These are phyloP conservation scores for Gortyna flavago DNA, from an alignment of 2,888 invertebrate genomes.

Conservation along the genomic window DNA sequence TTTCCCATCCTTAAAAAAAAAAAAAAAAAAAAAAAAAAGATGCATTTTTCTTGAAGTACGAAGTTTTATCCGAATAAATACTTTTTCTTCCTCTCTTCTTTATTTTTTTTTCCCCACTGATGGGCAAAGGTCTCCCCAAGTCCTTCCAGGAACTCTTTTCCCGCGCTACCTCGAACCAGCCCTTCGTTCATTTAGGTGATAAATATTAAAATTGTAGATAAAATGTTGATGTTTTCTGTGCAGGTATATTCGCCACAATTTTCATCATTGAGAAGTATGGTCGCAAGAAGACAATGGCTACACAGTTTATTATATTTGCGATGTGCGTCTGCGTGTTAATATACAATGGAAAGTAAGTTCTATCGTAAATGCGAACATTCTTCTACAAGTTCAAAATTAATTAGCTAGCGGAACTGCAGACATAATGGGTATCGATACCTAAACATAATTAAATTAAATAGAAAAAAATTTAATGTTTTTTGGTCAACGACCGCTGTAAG, in stretches of 20 bases:
- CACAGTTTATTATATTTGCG: conserved; percentile 96
- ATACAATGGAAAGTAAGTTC: conserved; percentile 92
- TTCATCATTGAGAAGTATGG: conserved; percentile 97
- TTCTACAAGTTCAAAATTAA: neutral
- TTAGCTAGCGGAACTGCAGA: no score
- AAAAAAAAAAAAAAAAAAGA: no score
- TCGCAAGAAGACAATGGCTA: conserved; percentile 97
- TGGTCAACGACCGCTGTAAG: no score
- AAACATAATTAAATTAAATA: no score
- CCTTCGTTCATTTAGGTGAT: neutral
- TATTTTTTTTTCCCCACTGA: neutral
- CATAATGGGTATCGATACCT: no score
- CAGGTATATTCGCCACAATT: conserved; percentile 96
- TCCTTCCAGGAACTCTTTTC: neutral
- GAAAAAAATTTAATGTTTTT: no score
- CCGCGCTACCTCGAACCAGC: neutral
- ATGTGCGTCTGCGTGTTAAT: conserved; percentile 93
- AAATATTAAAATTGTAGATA: neutral
- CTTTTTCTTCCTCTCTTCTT: neutral
- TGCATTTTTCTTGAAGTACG: neutral
- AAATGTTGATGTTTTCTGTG: conserved; percentile 62
- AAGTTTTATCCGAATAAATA: neutral
- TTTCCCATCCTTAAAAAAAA: no score
- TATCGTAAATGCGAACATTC: neutral
- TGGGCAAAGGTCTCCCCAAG: neutral